Evolutionary conservation across 2,113 vertebrate genomes (phyloP).

Genomic region (Trichechus manatus): DNA sequence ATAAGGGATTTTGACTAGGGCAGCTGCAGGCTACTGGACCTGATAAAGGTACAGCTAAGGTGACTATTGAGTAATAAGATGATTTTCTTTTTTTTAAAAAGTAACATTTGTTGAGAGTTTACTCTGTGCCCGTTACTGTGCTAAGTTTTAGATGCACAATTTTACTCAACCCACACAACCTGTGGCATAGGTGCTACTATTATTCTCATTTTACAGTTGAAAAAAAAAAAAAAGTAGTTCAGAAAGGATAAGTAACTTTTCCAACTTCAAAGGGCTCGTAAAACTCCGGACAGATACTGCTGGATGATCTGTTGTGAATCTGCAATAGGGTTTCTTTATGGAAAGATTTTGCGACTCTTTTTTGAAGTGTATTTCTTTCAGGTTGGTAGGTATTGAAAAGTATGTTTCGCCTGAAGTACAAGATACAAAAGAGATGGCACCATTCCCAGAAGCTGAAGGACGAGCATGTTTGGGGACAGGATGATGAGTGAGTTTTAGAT

Average conservation of each 20-base stretch:
- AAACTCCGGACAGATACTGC: background rate
- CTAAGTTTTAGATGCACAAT: background rate
- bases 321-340: background rate
- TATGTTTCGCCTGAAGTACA: background rate
- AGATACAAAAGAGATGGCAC: background rate
- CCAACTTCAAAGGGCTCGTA: slow-evolving; percentile 18
- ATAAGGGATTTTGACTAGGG: background rate
- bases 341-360: background rate
- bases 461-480: background rate
- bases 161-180: background rate
- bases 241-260: background rate
- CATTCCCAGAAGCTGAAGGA: background rate
- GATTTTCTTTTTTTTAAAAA: background rate
- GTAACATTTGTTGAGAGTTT: background rate
- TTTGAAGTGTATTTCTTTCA: background rate
- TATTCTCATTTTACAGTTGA: background rate
- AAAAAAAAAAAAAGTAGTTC: slow-evolving; percentile 22
- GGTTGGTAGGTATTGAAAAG: background rate
- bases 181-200: background rate
- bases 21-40: background rate
- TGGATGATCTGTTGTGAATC: background rate
- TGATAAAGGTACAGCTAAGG: background rate
- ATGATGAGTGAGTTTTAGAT: background rate
- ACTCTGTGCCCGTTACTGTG: background rate
- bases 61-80: background rate